Evolutionary conservation across 2,797 vertebrate genomes (phyloP), one percentile per base, ranked within the genome.

Genomic region (Apogon hyalosoma): DNA sequence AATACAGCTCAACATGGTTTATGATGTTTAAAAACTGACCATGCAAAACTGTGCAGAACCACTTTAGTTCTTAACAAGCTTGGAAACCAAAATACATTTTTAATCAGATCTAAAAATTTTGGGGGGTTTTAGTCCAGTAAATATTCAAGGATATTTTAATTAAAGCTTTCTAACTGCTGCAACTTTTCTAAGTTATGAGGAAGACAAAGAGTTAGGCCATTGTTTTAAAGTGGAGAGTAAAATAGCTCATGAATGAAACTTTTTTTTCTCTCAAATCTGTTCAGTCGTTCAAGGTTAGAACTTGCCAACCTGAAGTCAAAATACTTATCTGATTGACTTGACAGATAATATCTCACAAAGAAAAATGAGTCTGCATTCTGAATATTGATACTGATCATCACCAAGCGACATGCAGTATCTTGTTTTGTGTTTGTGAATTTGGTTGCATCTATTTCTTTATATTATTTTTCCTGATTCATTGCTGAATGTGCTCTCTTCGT

Each of bases 311-410:
- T 6, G 2, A 15, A 43, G 15, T 66, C 60, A 36, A 49, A 50
- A 53, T 63, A 21, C 36, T 13, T 18, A 40, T 62, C 12, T 55
- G 38, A 57, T 43, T 13, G 31, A 0, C 19, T 8, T 12, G 11
- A 59, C 43, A 52, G 38, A 63, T 56, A 43, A 43, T 61, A 8
- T 47, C 48, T 19, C 16, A 10, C 21, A 21, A 31, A 63, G 71
- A 77, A 60, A 75, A 46, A 55, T 24, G 10, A 52, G n/a, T 31
- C 28, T 5, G 45, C 50, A 7, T 45, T 52, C 10, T 50, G 40
- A 55, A 61, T 66, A 60, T 66, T 52, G 47, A 52, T 48, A n/a
- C 46, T 21, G 10, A 1, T 43, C 36, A 42, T 41, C 45, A 13
- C 15, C 5, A 15, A 47, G 45, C 16, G 11, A 3, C 10, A 49